Percentiles rank a stretch among this genome's conserved stretches.
These are phyloP conservation scores for Anastrepha obliqua DNA, from an alignment of 1,140 invertebrate genomes.

Conservation along the genomic window DNA sequence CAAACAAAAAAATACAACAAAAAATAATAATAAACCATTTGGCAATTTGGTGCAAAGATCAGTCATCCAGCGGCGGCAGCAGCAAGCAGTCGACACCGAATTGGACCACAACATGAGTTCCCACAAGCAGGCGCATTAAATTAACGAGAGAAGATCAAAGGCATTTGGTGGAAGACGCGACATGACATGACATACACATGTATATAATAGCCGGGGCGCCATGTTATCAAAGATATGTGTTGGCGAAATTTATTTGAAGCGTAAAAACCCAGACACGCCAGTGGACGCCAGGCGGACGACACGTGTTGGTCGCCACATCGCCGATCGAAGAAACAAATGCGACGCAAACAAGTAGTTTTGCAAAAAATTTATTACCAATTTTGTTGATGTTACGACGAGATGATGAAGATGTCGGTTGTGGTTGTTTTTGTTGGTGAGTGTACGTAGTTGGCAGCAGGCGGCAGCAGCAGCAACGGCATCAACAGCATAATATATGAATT, in stretches of 20 bases:
- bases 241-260: neutral
- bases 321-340: neutral
- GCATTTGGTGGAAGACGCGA: neutral
- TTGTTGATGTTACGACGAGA: constrained; percentile 13
- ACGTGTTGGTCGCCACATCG: neutral
- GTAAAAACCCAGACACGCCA: neutral
- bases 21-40: too few species aligned
- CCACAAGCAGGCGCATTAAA: neutral
- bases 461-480: neutral
- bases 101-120: neutral
- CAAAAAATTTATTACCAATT: constrained; percentile 29
- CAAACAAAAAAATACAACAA: neutral
- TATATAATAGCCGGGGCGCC: neutral
- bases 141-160: neutral
- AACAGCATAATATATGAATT: neutral
- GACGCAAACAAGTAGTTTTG: neutral
- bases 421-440: neutral
- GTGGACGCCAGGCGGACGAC: constrained; percentile 9
- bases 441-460: neutral
- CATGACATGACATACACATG: neutral
- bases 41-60: neutral
- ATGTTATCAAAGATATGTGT: neutral
- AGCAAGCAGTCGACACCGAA: neutral
- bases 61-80: neutral
- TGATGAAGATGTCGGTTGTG: neutral